Percentiles rank a stretch among this genome's conserved stretches.
Evolutionary conservation across 1,140 invertebrate species (phyloP).

Genomic region (Cheumatopsyche charites): DNA sequence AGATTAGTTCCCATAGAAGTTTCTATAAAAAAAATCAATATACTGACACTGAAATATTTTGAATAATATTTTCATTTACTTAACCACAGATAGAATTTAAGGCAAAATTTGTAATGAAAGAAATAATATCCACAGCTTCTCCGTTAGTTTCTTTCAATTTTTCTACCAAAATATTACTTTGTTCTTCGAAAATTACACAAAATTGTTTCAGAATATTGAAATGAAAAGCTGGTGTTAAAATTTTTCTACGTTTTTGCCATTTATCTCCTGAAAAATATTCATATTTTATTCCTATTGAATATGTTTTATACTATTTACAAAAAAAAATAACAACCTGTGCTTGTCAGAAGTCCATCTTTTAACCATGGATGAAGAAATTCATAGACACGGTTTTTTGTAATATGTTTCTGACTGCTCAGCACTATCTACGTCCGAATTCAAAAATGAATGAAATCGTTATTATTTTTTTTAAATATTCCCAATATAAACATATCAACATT

Average conservation of each 20-base stretch:
- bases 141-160: constrained; percentile 16
- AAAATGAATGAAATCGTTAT: neutral
- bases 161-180: neutral
- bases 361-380: constrained; percentile 66
- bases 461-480: constrained; percentile 7
- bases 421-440: constrained; percentile 52
- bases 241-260: constrained; percentile 17
- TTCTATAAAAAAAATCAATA: neutral
- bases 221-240: constrained; percentile 16
- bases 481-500: neutral
- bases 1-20: constrained; percentile 55
- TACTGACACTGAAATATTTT: neutral
- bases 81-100: constrained; percentile 7
- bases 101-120: constrained; percentile 14
- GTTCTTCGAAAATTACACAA: neutral
- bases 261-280: neutral
- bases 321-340: constrained; percentile 57
- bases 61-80: neutral
- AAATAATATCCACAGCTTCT: neutral
- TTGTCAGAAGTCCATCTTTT: constrained; percentile 60
- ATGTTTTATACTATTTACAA: neutral
- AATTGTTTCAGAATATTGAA: constrained; percentile 23
- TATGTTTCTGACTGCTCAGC: constrained; percentile 64
- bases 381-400: constrained; percentile 67
- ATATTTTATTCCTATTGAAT: neutral